Conservation (phyloP, 2,888 invertebrate genomes). For the Latrodectus hesperus region DNA sequence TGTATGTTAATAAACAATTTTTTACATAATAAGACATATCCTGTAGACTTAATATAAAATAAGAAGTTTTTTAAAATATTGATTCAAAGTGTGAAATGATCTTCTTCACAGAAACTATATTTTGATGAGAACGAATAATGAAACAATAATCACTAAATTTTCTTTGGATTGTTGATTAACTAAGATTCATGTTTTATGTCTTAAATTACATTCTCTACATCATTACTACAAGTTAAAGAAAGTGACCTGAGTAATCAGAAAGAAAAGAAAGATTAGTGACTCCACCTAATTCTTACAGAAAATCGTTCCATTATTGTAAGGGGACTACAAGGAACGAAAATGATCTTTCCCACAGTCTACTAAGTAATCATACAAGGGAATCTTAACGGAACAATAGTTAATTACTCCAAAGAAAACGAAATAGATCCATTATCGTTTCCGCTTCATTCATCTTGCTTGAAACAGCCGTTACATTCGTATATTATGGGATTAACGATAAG, state of each 20-base stretch:
- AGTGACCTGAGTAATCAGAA: not conserved
- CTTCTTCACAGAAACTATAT: too few species aligned
- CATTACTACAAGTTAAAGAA: not conserved
- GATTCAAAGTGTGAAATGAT: too few species aligned
- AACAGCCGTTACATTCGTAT: slow-evolving; percentile 12
- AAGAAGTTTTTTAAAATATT: too few species aligned
- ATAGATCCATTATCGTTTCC: slow-evolving; percentile 16
- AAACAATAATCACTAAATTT: too few species aligned
- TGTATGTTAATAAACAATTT: too few species aligned
- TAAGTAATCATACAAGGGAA: slow-evolving; percentile 2
- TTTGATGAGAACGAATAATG: too few species aligned
- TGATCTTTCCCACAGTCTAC: slow-evolving; percentile 5
- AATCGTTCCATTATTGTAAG: not conserved
- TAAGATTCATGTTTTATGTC: too few species aligned
- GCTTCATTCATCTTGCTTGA: slow-evolving; percentile 22
- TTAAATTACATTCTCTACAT: too few species aligned
- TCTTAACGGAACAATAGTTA: slow-evolving; percentile 5
- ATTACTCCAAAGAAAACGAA: slow-evolving; percentile 1
- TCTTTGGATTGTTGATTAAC: too few species aligned
- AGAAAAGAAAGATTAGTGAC: not conserved
- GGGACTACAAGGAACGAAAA: not conserved
- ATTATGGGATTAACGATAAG: slow-evolving; percentile 27
- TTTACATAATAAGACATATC: too few species aligned
- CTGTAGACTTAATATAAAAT: too few species aligned
- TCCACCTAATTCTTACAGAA: slow-evolving; percentile 2